Conservation (phyloP, 1,140 invertebrate species). For the Aleiodes sp. region DNA sequence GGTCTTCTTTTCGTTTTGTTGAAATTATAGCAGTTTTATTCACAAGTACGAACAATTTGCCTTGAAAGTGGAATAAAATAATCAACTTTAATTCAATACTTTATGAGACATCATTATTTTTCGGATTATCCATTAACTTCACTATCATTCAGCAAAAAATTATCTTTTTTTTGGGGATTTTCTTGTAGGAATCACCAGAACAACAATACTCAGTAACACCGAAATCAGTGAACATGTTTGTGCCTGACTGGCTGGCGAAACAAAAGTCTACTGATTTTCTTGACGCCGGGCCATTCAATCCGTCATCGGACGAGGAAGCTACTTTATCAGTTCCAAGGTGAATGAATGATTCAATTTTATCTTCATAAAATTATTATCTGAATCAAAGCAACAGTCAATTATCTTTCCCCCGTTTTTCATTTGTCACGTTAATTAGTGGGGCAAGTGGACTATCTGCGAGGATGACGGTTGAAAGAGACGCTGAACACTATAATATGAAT, state of each 20-base stretch:
- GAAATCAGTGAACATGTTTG: slow-evolving; percentile 24
- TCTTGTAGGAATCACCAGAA: slow-evolving; percentile 30
- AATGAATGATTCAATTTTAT: not conserved
- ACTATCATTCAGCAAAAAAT: no score
- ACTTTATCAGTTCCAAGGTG: not conserved
- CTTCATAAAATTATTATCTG: not conserved
- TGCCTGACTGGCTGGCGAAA: slow-evolving; percentile 36
- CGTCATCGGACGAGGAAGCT: not conserved
- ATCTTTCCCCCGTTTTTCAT: not conserved
- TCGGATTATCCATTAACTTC: no score
- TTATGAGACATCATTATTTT: no score
- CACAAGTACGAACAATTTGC: no score
- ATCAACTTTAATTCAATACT: no score
- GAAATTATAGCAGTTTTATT: no score
- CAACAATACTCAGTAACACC: slow-evolving; percentile 37
- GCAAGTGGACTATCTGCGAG: not conserved
- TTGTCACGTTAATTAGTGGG: not conserved
- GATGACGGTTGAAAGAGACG: slow-evolving; percentile 52
- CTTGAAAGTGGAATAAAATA: no score
- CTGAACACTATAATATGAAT: slow-evolving; percentile 73
- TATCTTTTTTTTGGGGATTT: no score
- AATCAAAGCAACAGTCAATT: not conserved
- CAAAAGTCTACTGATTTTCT: slow-evolving; percentile 11
- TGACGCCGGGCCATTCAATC: slow-evolving; percentile 26
- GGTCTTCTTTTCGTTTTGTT: no score